Percentiles rank a stretch among this genome's conserved stretches.
Conservation (phyloP, 92 coral and sea anemone genomes). For the Plumapathes pennacea region DNA sequence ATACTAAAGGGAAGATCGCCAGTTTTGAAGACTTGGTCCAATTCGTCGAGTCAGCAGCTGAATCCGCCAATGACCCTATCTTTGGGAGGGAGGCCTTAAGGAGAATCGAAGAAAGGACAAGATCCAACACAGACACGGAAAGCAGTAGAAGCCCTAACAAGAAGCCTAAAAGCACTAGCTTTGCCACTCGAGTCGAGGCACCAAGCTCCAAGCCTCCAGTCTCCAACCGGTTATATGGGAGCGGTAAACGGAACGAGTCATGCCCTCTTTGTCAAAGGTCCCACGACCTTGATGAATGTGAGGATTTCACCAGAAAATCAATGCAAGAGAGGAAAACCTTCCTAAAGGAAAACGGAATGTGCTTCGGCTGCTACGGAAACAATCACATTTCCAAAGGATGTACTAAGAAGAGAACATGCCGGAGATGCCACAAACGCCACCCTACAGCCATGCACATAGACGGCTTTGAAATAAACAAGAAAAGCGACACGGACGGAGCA, state of each 20-base stretch:
- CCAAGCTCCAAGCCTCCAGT: too few relatives aligned
- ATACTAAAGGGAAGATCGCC: slow-evolving; percentile 1
- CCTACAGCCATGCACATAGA: slow-evolving; percentile 44
- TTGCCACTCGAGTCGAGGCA: slow-evolving; percentile 26
- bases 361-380: slow-evolving; percentile 51
- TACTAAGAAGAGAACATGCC: slow-evolving; percentile 24
- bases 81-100: slow-evolving; percentile 48
- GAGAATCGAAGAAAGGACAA: slow-evolving; percentile 2
- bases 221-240: too few relatives aligned
- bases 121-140: background rate
- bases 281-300: slow-evolving; percentile 54
- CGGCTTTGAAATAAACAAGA: slow-evolving; percentile 2
- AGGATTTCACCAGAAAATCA: slow-evolving; percentile 21
- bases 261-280: slow-evolving; percentile 34
- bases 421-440: slow-evolving; percentile 40
- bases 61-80: slow-evolving; percentile 43
- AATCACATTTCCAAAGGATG: slow-evolving; percentile 47
- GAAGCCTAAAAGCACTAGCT: background rate
- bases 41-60: slow-evolving; percentile 35
- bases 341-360: slow-evolving; percentile 15
- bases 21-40: slow-evolving; percentile 16
- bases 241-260: background rate
- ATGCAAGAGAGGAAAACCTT: slow-evolving; percentile 41
- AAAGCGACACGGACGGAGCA: background rate
- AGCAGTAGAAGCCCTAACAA: background rate